Evolutionary conservation across 2,113 vertebrate species (phyloP).

Genomic region (Chelonoidis abingdonii): DNA sequence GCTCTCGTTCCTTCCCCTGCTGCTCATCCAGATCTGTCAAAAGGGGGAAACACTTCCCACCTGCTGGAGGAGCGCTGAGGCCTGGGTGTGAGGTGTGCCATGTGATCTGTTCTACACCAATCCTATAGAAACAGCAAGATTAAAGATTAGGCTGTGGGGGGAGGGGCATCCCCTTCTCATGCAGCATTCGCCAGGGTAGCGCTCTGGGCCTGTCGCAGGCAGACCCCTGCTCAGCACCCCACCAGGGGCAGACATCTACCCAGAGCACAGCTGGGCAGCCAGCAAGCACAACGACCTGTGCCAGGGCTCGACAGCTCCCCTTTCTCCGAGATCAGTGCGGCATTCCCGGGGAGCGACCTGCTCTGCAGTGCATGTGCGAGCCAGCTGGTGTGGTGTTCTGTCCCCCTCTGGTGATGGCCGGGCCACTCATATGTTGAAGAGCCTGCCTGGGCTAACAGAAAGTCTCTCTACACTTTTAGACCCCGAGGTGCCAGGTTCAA

Average conservation of each 20-base stretch:
- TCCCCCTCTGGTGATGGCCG: neutral
- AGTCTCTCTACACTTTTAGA: neutral
- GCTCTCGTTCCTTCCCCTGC: neutral
- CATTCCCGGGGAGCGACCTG: neutral
- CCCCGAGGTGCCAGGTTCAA: accelerated
- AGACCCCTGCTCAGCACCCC: neutral
- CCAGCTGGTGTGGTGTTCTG: neutral
- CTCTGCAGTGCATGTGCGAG: too few relatives aligned
- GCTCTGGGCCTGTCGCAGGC: neutral
- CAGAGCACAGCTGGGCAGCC: neutral
- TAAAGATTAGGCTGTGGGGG: neutral
- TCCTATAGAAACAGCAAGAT: neutral
- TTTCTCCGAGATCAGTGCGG: neutral
- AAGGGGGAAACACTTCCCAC: neutral
- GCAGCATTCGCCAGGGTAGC: neutral
- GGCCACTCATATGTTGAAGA: neutral
- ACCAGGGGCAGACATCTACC: neutral
- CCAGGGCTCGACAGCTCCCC: neutral
- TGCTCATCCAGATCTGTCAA: too few relatives aligned
- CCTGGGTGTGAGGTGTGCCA: neutral
- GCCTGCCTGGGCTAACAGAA: neutral
- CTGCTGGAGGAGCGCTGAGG: neutral
- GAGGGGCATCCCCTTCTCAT: neutral
- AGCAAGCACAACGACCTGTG: neutral
- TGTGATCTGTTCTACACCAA: neutral